Conservation (phyloP, 2,113 vertebrate species). For the Cnemophilus loriae region DNA sequence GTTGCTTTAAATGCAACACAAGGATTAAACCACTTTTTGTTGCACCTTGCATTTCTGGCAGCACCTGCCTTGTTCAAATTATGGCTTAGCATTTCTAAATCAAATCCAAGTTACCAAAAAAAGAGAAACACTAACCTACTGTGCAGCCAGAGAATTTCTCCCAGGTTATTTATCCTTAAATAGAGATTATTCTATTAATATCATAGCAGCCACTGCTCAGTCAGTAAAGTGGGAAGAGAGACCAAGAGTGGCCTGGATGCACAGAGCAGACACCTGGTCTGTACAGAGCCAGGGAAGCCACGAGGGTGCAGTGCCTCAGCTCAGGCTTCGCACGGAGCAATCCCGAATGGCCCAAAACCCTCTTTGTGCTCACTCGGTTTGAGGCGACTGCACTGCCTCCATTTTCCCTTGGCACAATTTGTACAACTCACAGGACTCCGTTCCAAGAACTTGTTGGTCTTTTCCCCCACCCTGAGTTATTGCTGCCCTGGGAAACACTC, state of each 20-base stretch:
- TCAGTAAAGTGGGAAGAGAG: neutral
- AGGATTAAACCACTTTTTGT: neutral
- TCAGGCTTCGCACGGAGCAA: neutral
- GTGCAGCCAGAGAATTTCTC: neutral
- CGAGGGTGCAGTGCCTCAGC: neutral
- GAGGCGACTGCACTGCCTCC: neutral
- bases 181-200: neutral
- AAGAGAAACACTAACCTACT: neutral
- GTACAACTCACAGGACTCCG: neutral
- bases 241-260: neutral
- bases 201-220: neutral
- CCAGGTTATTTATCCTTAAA: neutral
- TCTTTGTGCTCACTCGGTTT: fast-evolving
- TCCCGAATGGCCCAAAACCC: neutral
- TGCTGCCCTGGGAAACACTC: neutral
- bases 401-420: neutral
- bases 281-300: neutral
- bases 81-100: neutral
- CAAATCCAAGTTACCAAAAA: neutral
- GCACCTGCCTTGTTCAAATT: neutral
- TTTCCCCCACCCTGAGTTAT: neutral
- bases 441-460: neutral
- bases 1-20: neutral
- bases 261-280: neutral
- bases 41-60: neutral